phyloP scores from a whole-genome alignment of 2,888 invertebrate genomes.

The Fragum fragum region DNA sequence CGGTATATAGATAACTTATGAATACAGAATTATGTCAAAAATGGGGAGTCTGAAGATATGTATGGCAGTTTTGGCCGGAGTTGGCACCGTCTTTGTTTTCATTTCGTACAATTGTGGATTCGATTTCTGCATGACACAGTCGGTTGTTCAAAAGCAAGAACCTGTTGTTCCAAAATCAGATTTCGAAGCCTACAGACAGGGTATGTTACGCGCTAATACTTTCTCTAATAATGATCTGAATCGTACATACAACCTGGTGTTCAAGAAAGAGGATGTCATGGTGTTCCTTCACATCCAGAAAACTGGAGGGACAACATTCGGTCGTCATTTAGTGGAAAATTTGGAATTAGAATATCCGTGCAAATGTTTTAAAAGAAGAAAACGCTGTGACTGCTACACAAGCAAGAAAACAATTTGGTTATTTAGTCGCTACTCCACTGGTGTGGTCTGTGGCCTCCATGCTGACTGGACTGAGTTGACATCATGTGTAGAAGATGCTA shows the following conservation, averaged over 20 bases:
- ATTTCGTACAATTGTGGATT: constrained; percentile 29
- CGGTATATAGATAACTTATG: too few relatives aligned
- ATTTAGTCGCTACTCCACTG: constrained; percentile 89
- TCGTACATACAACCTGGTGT: constrained; percentile 89
- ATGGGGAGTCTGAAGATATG: constrained; percentile 48
- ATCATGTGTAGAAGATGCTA: constrained; percentile 90
- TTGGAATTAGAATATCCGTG: constrained; percentile 97
- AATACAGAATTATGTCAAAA: neutral
- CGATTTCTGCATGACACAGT: constrained; percentile 18
- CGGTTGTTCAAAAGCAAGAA: neutral
- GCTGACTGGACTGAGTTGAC: constrained; percentile 98
- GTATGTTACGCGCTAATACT: constrained; percentile 53
- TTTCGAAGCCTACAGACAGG: constrained; percentile 49
- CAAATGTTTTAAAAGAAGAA: constrained; percentile 95
- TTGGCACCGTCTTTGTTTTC: constrained; percentile 17
- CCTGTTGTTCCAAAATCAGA: constrained; percentile 18
- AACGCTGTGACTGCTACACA: constrained; percentile 89
- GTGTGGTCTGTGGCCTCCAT: constrained; percentile 94
- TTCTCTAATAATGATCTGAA: constrained; percentile 88
- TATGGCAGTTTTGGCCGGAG: neutral
- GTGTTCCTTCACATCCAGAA: constrained; percentile 99
- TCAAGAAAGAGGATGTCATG: constrained; percentile 96
- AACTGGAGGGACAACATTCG: constrained; percentile 99
- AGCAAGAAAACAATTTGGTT: constrained; percentile 90
- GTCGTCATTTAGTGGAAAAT: constrained; percentile 98